phyloP scores from a whole-genome alignment of 2,113 vertebrate genomes.

The Charadrius vociferus region DNA sequence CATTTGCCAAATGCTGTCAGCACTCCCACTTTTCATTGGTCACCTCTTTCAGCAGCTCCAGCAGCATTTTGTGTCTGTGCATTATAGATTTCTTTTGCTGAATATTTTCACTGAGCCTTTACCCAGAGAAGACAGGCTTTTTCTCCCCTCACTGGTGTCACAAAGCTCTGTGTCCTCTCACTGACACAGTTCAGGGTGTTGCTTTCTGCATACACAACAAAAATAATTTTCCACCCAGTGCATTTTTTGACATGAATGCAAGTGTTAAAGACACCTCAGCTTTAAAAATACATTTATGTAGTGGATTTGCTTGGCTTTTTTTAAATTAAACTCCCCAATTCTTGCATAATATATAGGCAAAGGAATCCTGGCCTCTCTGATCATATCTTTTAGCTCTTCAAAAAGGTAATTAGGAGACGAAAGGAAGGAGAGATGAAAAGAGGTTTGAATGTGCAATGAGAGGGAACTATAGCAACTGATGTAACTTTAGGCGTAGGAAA shows the following conservation, averaged over 20 bases:
- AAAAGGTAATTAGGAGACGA: neutral
- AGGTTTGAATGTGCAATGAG: neutral
- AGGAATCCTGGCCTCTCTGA: neutral
- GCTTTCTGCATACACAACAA: neutral
- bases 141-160: neutral
- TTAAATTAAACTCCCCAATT: neutral
- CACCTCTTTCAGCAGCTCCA: neutral
- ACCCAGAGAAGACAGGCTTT: neutral
- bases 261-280: neutral
- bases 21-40: neutral
- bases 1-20: neutral
- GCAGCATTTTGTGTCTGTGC: neutral
- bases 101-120: neutral
- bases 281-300: neutral
- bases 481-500: neutral
- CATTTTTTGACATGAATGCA: neutral
- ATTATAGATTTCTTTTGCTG: neutral
- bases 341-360: neutral
- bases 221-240: neutral
- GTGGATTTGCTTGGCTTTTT: neutral
- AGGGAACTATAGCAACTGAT: neutral
- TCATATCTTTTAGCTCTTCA: neutral
- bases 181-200: neutral
- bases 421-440: neutral
- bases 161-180: neutral